Base-by-base conservation (phyloP, 2,888 invertebrate species). In the Xestia xanthographa region DNA sequence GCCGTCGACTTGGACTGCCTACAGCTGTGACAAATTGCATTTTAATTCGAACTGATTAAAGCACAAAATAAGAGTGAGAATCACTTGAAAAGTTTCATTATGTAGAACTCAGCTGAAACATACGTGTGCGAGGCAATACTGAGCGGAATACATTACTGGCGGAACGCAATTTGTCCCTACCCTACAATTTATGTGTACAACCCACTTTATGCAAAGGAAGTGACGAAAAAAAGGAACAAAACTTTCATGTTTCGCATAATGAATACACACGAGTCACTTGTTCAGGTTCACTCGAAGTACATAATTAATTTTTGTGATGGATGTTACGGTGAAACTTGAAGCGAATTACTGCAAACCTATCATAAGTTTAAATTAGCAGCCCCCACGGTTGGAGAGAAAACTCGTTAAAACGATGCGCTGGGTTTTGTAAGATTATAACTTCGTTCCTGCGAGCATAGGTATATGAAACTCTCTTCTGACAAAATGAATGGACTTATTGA, bases 141-240 rank as follows among this genome's bases (percentile, higher is more conserved):
- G 91, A 90, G 90, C 91, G 89, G 92, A 94, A 94, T 94, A 93
- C 93, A 92, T 94, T 94, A 93, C 93, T 87, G 85, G 86, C 84
- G 92, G 92, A 92, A 93, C 94, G 94, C 93, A 95, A 95, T 95
- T 95, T 94, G 95, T 94, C 92, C 93, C 92, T 87, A 91, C 93
- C 94, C 93, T 91, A 92, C 93, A 95, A 95, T 95, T 95, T 95
- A 95, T 94, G 94, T 93, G 90, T 92, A 92, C 91, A 92, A 91
- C 92, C 93, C 91, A 91, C 92, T 94, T 94, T 93, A 94, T 93
- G 92, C 92, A 91, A 92, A 92, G 92, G 90, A 92, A 92, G 88
- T 91, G 92, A 89, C 92, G 90, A 83, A 91, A 93, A 91, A 93
- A 93, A 92, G 86, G 88, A 90, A 89, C 87, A 89, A 90, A 92